These are phyloP conservation scores for Adrianichthys oophorus DNA, from an alignment of 2,797 vertebrate species.

Conservation along the genomic window DNA sequence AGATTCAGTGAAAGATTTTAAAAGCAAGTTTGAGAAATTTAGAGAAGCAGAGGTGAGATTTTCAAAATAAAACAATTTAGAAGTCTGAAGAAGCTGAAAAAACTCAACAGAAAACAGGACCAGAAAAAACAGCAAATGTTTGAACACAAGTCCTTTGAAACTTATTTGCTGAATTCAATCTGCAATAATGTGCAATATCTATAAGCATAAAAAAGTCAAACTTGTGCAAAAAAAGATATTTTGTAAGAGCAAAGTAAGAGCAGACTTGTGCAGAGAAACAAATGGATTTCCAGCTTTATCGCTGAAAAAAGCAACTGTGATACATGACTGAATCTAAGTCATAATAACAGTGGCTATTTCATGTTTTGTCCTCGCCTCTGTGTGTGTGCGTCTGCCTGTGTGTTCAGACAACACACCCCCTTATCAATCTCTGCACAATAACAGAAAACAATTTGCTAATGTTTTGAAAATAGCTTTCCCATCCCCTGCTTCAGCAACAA, in stretches of 20 bases:
- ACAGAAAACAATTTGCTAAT: conserved; percentile 82
- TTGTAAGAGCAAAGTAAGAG: background rate
- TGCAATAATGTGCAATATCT: background rate
- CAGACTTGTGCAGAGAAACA: conserved; percentile 10
- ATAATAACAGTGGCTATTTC: conserved; percentile 15
- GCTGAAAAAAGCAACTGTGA: conserved; percentile 37
- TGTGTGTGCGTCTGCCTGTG: conserved; percentile 30
- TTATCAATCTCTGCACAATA: conserved; percentile 79
- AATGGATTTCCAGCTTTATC: conserved; percentile 38
- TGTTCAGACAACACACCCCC: conserved; percentile 70
- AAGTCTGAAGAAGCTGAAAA: too few relatives aligned
- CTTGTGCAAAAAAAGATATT: conserved; percentile 4
- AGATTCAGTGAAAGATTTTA: too few relatives aligned
- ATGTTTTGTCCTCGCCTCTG: conserved; percentile 4
- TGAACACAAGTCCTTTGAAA: too few relatives aligned
- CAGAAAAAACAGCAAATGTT: too few relatives aligned
- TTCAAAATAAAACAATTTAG: too few relatives aligned
- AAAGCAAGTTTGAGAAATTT: too few relatives aligned
- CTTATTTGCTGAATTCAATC: too few relatives aligned
- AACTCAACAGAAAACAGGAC: too few relatives aligned
- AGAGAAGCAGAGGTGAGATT: too few relatives aligned
- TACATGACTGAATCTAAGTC: conserved; percentile 31
- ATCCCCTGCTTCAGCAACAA: conserved; percentile 67
- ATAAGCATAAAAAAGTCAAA: background rate
- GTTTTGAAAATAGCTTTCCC: conserved; percentile 79